A percentile compares a stretch with the other conserved stretches of the same genome.
Conservation (phyloP, 2,888 invertebrate genomes). For the Trachelus tabidus region DNA sequence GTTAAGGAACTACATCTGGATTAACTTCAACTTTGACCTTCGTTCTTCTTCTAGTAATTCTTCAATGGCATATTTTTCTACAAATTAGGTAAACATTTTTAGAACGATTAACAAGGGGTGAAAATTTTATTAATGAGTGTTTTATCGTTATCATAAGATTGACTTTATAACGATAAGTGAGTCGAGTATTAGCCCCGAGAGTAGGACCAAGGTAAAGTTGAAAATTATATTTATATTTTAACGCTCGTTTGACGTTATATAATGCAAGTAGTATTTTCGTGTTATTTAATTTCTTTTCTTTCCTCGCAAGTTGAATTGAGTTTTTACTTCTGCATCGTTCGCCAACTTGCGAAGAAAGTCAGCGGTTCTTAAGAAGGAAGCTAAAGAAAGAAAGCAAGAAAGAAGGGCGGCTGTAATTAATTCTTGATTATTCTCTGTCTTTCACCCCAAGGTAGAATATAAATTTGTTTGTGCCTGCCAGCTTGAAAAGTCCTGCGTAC, state of each 20-base stretch:
- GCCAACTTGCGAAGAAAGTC: not conserved
- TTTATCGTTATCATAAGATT: not conserved
- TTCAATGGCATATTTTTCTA: not conserved
- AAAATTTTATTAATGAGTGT: not conserved
- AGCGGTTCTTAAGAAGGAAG: not conserved
- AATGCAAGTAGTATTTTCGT: not conserved
- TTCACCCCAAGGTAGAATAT: slow-evolving; percentile 8
- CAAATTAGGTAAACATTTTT: not conserved
- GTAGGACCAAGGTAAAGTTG: not conserved
- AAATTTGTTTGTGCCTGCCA: slow-evolving; percentile 11
- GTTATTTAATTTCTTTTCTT: not conserved
- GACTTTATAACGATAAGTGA: not conserved
- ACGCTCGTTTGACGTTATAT: not conserved
- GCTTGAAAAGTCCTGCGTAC: slow-evolving; percentile 5
- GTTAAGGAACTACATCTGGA: not conserved
- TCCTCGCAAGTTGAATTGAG: not conserved
- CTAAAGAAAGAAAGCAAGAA: not conserved
- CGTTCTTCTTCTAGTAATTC: not conserved
- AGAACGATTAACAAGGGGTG: not conserved
- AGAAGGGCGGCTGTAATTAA: slow-evolving; percentile 30
- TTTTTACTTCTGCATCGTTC: not conserved
- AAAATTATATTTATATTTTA: not conserved
- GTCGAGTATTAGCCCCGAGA: not conserved
- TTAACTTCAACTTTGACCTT: not conserved
- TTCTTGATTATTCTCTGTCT: slow-evolving; percentile 34